Evolutionary conservation across 2,113 vertebrate species (phyloP).

Genomic region (Microcebus ravelobensis): DNA sequence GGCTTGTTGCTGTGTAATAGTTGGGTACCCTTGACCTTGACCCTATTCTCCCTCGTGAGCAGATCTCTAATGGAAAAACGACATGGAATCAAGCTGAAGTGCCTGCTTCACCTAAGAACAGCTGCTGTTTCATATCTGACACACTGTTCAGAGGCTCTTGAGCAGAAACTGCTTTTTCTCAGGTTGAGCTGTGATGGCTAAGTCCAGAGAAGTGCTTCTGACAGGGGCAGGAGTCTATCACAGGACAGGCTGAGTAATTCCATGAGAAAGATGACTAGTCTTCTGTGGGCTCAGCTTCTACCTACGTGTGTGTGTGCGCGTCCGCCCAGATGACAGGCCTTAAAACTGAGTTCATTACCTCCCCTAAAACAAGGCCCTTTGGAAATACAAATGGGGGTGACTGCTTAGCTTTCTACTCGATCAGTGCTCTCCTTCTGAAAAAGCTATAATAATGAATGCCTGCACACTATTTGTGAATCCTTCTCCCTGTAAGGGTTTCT

Average conservation of each 20-base stretch:
- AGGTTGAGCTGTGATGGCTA: not conserved
- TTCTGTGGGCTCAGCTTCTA: not conserved
- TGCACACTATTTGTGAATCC: not conserved
- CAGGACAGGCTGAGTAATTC: not conserved
- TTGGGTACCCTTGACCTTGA: conserved; percentile 61
- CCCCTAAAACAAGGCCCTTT: not conserved
- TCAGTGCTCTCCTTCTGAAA: not conserved
- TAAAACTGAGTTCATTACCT: not conserved
- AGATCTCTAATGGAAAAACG: conserved; percentile 43
- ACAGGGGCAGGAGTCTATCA: not conserved
- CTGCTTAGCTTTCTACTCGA: conserved; percentile 9
- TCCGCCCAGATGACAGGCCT: not conserved
- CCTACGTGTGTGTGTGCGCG: not conserved
- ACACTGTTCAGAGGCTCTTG: not conserved
- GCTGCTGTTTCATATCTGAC: not conserved
- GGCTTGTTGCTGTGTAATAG: conserved; percentile 43
- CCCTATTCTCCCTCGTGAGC: conserved; percentile 36
- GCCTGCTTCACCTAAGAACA: not conserved
- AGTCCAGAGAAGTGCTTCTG: not conserved
- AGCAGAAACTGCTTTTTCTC: not conserved
- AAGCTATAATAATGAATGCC: not conserved
- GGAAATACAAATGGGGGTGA: not conserved
- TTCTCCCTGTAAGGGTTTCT: not conserved
- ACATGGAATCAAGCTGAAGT: not conserved
- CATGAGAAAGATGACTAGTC: not conserved